Evolutionary conservation across 2,888 invertebrate species (phyloP).

Genomic region (Blomia tropicalis): DNA sequence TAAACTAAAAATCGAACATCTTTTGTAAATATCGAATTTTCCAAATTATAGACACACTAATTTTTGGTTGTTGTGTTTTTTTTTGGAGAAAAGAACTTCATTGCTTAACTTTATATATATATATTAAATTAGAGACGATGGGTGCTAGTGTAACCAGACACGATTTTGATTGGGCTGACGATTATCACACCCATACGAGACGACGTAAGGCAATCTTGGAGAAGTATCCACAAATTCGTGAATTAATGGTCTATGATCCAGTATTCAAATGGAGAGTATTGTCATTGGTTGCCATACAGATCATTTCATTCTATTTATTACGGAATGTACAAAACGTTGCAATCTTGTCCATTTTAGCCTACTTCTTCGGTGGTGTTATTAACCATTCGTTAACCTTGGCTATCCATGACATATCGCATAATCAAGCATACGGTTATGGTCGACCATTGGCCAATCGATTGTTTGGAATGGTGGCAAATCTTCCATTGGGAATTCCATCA

Average conservation of each 20-base stretch:
- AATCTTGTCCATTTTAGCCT: constrained; percentile 57
- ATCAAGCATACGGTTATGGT: constrained; percentile 82
- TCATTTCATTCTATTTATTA: constrained; percentile 56
- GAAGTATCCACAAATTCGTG: constrained; percentile 92
- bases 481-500: constrained; percentile 85
- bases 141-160: not conserved
- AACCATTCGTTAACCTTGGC: constrained; percentile 88
- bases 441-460: constrained; percentile 68
- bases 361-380: constrained; percentile 86
- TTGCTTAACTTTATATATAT: too few species aligned
- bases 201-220: constrained; percentile 82
- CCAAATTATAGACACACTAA: too few species aligned
- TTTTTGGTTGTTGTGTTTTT: too few species aligned
- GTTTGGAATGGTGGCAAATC: constrained; percentile 85
- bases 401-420: constrained; percentile 92
- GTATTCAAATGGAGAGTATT: constrained; percentile 73
- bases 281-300: constrained; percentile 66
- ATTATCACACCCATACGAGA: constrained; percentile 57
- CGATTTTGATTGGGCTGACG: constrained; percentile 12
- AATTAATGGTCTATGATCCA: constrained; percentile 66
- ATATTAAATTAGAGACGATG: not conserved
- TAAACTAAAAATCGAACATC: too few species aligned
- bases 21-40: too few species aligned
- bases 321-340: constrained; percentile 62
- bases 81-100: too few species aligned